Evolutionary conservation across 23 tunicate species (phyloP).

Genomic region (Botrylloides violaceus): DNA sequence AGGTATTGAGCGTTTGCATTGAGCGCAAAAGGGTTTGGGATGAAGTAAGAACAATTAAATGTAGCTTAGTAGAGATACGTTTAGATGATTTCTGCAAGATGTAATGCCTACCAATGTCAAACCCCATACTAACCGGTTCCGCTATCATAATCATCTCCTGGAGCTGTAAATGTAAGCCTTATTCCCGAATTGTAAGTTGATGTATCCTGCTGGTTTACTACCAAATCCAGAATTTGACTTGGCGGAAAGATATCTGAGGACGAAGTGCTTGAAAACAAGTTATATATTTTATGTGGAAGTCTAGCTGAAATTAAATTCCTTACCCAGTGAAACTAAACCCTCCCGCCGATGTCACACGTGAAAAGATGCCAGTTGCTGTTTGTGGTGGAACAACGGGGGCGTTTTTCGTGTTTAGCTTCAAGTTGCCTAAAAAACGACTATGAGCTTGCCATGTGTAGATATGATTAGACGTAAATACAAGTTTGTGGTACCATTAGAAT

Average conservation of each 20-base stretch:
- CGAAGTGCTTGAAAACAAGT: not conserved
- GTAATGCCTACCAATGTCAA: too few relatives aligned
- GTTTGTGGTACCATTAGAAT: constrained; percentile 16
- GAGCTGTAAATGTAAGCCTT: constrained; percentile 43
- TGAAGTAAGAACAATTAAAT: too few relatives aligned
- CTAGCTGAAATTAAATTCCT: not conserved
- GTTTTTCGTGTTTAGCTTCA: constrained; percentile 20
- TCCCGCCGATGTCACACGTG: constrained; percentile 16
- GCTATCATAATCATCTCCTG: constrained; percentile 57
- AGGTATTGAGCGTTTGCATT: too few relatives aligned
- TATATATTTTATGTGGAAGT: not conserved
- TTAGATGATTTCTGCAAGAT: too few relatives aligned
- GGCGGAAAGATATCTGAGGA: constrained; percentile 35
- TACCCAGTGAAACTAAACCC: constrained; percentile 18
- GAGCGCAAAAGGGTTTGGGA: too few relatives aligned
- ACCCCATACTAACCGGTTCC: constrained; percentile 69
- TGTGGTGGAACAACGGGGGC: constrained; percentile 7
- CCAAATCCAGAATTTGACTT: constrained; percentile 31
- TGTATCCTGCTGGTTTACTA: constrained; percentile 19
- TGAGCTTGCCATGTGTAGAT: not conserved
- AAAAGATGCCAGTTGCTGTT: constrained; percentile 15
- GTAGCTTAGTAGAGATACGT: too few relatives aligned
- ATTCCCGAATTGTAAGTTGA: not conserved
- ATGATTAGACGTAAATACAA: not conserved
- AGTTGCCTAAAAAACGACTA: constrained; percentile 17